Base-by-base conservation (phyloP, 2,797 vertebrate species). In the Leptoclinus maculatus region DNA sequence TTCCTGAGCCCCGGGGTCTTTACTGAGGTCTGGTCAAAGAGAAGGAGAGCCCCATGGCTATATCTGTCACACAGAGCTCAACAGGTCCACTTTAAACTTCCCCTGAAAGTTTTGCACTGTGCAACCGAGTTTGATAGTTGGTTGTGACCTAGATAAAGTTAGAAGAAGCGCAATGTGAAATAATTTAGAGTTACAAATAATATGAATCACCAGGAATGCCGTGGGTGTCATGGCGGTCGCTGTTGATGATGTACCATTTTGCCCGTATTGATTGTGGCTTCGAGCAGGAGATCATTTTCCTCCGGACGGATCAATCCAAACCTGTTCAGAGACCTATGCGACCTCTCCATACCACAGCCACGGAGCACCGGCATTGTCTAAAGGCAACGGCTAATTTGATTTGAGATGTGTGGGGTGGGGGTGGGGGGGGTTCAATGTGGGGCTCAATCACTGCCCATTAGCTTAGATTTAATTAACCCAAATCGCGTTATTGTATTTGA, bases 401-500 rank as follows among this genome's bases (percentile, higher is more conserved):
- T 92, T 91, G 85, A 92, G 87, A 83, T 79, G 92, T 21, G 36
- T 34, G 32, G 1, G 32, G 32, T 7, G 32, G 6, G 32, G 32
- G 27, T 29, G 32, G 32, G 32, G 7, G 7, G 45, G 45, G 45
- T 19, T 47, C 43, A 93, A 94, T 88, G 88, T 84, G 87, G 87
- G 88, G 88, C 87, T 94, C 93, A 89, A 92, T 93, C 91, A 91
- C 88, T 89, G 92, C 90, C 92, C 90, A 92, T 95, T 92, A 94
- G 91, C 88, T 89, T 76, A 84, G 90, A 94, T 94, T 94, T 94
- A 95, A 95, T 96, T 92, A 95, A 94, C 89, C 88, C 71, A 94
- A 94, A 95, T 95, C 59, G 72, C 82, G 91, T 95, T 93, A 95
- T 95, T 95, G 92, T 95, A 87, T 91, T 90, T 88, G 93, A 95